Evolutionary conservation across 2,888 invertebrate genomes (phyloP).

Genomic region (Acrocera orbiculus): DNA sequence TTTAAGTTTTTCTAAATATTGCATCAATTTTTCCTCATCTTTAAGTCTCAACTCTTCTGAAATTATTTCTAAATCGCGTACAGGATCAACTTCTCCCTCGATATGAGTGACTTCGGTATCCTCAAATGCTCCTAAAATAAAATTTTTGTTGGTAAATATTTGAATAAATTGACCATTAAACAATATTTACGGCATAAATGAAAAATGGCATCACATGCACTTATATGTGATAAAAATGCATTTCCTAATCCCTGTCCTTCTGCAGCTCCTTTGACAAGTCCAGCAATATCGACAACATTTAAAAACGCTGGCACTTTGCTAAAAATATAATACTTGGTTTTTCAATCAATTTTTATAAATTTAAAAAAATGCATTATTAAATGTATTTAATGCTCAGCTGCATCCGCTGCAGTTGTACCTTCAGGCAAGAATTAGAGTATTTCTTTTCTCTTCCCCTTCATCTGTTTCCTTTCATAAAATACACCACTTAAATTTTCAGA

Average conservation of each 20-base stretch:
- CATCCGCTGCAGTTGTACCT: too few species aligned
- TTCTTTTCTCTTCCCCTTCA: too few species aligned
- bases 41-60: conserved; percentile 87
- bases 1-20: conserved; percentile 73
- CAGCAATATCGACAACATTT: conserved; percentile 97
- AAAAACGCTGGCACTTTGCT: conserved; percentile 97
- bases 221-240: conserved; percentile 95
- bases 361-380: too few species aligned
- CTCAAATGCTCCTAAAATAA: conserved; percentile 71
- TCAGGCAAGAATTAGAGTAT: too few species aligned
- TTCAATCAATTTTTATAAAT: too few species aligned
- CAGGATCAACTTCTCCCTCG: conserved; percentile 96
- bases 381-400: too few species aligned
- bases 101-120: conserved; percentile 96
- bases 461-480: too few species aligned
- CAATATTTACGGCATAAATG: conserved; percentile 92
- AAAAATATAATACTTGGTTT: conserved; percentile 14
- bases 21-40: conserved; percentile 75
- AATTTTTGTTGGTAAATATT: background rate
- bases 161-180: background rate
- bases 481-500: too few species aligned
- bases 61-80: conserved; percentile 92
- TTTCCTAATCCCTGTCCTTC: conserved; percentile 98
- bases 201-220: conserved; percentile 95
- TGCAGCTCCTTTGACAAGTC: conserved; percentile 92